phyloP scores from a whole-genome alignment of 2,113 vertebrate genomes.

The Scytalopus superciliaris region DNA sequence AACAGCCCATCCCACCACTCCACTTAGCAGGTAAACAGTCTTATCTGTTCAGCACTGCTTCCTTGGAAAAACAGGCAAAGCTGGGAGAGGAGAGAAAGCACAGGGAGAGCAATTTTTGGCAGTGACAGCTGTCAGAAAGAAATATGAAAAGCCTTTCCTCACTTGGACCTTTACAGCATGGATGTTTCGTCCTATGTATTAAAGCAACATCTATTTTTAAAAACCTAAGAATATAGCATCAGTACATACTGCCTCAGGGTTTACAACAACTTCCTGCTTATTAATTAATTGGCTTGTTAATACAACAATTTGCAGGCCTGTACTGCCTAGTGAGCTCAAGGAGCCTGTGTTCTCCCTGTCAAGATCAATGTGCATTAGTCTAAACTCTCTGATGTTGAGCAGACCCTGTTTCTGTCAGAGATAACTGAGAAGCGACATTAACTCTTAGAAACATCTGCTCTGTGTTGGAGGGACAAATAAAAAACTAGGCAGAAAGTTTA shows the following conservation, averaged over 20 bases:
- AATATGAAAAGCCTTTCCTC: not conserved
- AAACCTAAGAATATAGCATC: not conserved
- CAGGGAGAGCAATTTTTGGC: not conserved
- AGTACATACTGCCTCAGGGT: constrained; percentile 10
- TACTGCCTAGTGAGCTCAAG: constrained; percentile 53
- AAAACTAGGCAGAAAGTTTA: not conserved
- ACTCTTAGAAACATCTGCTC: constrained; percentile 69
- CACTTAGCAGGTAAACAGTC: not conserved
- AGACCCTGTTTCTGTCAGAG: constrained; percentile 69
- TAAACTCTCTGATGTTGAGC: constrained; percentile 69
- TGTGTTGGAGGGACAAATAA: not conserved
- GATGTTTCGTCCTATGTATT: not conserved
- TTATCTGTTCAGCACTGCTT: not conserved
- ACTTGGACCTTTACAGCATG: not conserved
- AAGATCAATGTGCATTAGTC: constrained; percentile 76
- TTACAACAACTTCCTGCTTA: constrained; percentile 64
- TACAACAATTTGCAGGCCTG: constrained; percentile 61
- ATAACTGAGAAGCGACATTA: constrained; percentile 65
- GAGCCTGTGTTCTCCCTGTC: constrained; percentile 61
- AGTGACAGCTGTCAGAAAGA: not conserved
- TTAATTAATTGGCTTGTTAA: constrained; percentile 75
- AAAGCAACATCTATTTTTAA: constrained; percentile 30
- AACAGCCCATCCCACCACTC: not conserved
- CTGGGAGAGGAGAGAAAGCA: not conserved
- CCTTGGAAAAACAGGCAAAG: not conserved